Percentiles rank a stretch among this genome's conserved stretches.
Evolutionary conservation across 1,140 invertebrate species (phyloP).

Genomic region (Zaprionus africanus): DNA sequence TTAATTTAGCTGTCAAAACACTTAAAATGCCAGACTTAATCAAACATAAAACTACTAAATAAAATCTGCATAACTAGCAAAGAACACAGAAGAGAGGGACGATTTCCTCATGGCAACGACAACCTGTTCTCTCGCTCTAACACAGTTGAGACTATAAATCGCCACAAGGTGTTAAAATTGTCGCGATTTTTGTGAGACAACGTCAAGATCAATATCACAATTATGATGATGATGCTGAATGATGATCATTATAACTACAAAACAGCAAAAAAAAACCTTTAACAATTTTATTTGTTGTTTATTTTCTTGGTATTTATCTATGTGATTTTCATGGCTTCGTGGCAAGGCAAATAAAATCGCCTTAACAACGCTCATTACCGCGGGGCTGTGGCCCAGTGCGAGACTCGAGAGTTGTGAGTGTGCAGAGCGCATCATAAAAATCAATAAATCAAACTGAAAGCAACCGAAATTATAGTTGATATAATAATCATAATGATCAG

Average conservation of each 20-base stretch:
- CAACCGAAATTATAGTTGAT: constrained; percentile 50
- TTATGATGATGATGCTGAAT: constrained; percentile 36
- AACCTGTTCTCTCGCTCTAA: background rate
- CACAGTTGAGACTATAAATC: constrained; percentile 29
- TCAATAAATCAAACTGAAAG: constrained; percentile 39
- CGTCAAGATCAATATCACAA: constrained; percentile 59
- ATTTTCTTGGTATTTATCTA: constrained; percentile 26
- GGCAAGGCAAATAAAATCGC: constrained; percentile 64
- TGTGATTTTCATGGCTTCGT: constrained; percentile 49
- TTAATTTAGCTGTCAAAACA: constrained; percentile 17
- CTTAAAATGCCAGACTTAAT: constrained; percentile 2
- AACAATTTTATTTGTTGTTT: constrained; percentile 39
- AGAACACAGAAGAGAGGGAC: background rate
- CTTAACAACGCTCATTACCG: constrained; percentile 52
- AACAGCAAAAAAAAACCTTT: constrained; percentile 13
- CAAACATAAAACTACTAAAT: constrained; percentile 24
- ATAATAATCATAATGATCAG: constrained; percentile 65
- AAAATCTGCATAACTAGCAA: constrained; percentile 18
- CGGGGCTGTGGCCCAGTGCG: constrained; percentile 24
- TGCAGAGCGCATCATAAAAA: constrained; percentile 10
- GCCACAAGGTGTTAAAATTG: constrained; percentile 47
- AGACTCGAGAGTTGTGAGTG: background rate
- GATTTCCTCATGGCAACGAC: constrained; percentile 51
- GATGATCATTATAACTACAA: constrained; percentile 4
- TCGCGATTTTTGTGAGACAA: constrained; percentile 17